Conservation (phyloP, 2,113 vertebrate species). For the Rynchops niger region DNA sequence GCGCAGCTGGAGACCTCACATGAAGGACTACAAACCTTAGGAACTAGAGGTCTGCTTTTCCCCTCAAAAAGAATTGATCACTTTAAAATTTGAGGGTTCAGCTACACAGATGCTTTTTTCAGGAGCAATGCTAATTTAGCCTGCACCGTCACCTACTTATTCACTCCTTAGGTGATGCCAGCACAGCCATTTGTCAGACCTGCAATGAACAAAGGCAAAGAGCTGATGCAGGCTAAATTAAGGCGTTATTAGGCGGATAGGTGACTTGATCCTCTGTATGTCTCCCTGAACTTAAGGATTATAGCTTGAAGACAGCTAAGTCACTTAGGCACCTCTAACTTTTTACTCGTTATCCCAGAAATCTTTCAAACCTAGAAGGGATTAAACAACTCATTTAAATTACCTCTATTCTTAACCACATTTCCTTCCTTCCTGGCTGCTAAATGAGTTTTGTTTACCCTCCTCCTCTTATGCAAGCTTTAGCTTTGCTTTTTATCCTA, state of each 20-base stretch:
- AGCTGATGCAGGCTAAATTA: neutral
- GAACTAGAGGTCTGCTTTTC: neutral
- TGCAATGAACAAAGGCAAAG: neutral
- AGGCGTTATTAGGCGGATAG: neutral
- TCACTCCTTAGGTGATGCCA: neutral
- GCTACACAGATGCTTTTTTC: neutral
- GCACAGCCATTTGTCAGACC: neutral
- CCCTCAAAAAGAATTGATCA: neutral
- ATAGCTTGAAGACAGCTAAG: neutral
- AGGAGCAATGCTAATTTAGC: neutral
- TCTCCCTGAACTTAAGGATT: neutral
- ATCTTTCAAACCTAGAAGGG: neutral
- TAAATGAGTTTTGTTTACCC: neutral
- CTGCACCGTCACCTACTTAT: neutral
- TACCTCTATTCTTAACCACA: neutral
- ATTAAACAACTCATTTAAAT: neutral
- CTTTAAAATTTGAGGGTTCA: neutral
- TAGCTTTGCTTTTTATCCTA: neutral
- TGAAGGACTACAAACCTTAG: neutral
- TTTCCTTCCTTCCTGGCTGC: neutral
- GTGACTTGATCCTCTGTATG: neutral
- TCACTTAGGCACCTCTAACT: neutral
- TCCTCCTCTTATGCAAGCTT: neutral
- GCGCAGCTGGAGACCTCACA: neutral
- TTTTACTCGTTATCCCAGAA: neutral